Evolutionary conservation across 37 sponge, comb jelly and placozoan genomes (phyloP), one percentile per base, ranked within the genome.

Genomic region (Chondrosia reniformis): DNA sequence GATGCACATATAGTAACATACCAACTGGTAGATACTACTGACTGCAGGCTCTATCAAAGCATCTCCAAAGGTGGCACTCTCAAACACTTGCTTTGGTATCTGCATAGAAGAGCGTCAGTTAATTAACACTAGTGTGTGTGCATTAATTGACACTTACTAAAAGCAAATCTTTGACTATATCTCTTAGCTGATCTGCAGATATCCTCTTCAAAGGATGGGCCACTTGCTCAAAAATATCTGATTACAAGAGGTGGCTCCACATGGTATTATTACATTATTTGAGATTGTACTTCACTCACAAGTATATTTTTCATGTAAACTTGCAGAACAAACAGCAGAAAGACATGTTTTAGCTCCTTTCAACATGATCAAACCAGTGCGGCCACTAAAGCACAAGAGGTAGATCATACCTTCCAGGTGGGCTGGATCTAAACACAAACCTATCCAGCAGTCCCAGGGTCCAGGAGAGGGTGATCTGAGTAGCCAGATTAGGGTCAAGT

Each of bases 221-320:
- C 34, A 79, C 59, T 32, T 77, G 79, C 19, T 33, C 32, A 43
- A 83, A 82, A 37, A 87, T 79, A 64, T 58, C 88, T 87, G 46
- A n/a, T n/a, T n/a, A n/a, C n/a, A n/a, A n/a, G n/a, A n/a, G n/a
- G n/a, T n/a, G n/a, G n/a, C n/a, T n/a, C n/a, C n/a, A n/a, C n/a
- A n/a, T n/a, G n/a, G n/a, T n/a, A n/a, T n/a, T n/a, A n/a, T n/a
- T n/a, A n/a, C n/a, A n/a, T n/a, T n/a, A n/a, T n/a, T n/a, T n/a
- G n/a, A n/a, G n/a, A n/a, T n/a, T n/a, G n/a, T n/a, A n/a, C n/a
- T 21, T 36, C 13, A 43, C 92, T 84, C 36, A 91, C 92, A 91
- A 38, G 22, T 33, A 45, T 89, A 93, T 65, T 89, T 93, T 22
- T 93, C 90, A 45, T 80, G 74, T 6, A 86, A 72, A 19, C 79